phyloP scores from a whole-genome alignment of 2,888 invertebrate species.

The Ligdia adustata region DNA sequence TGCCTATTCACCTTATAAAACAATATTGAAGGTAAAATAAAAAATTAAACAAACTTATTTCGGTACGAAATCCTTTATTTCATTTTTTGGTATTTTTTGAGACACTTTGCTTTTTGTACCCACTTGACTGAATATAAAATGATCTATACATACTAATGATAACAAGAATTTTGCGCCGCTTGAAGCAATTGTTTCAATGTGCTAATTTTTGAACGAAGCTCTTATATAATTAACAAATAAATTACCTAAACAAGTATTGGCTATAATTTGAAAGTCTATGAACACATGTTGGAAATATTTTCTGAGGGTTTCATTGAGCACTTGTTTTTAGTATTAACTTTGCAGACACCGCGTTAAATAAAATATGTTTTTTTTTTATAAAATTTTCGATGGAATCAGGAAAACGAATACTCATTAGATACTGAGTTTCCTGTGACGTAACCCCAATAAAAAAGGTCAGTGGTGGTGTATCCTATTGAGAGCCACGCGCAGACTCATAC shows the following conservation, averaged over 20 bases:
- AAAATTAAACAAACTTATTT: slow-evolving; percentile 46
- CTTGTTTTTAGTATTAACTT: slow-evolving; percentile 8
- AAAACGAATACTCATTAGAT: no score
- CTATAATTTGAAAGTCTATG: slow-evolving; percentile 24
- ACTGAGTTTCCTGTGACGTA: no score
- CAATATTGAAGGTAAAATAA: no score
- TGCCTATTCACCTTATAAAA: no score
- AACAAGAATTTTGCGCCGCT: slow-evolving; percentile 9
- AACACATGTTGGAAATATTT: slow-evolving; percentile 18
- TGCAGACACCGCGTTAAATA: no score
- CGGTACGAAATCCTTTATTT: slow-evolving; percentile 76
- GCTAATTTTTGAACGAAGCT: slow-evolving; percentile 1
- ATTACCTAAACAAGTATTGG: slow-evolving; percentile 20
- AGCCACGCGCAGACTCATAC: no score
- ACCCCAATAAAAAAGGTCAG: no score
- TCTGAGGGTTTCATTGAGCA: slow-evolving; percentile 1
- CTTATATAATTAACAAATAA: slow-evolving; percentile 11
- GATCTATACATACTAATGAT: slow-evolving; percentile 24
- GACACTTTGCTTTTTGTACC: slow-evolving; percentile 64
- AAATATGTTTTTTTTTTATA: no score
- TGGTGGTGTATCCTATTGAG: no score
- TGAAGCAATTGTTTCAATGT: slow-evolving; percentile 5
- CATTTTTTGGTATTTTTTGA: slow-evolving; percentile 77
- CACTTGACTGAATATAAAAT: slow-evolving; percentile 59
- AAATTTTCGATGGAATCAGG: no score